Evolutionary conservation across 1,140 invertebrate genomes (phyloP).

Genomic region (Popillia japonica): DNA sequence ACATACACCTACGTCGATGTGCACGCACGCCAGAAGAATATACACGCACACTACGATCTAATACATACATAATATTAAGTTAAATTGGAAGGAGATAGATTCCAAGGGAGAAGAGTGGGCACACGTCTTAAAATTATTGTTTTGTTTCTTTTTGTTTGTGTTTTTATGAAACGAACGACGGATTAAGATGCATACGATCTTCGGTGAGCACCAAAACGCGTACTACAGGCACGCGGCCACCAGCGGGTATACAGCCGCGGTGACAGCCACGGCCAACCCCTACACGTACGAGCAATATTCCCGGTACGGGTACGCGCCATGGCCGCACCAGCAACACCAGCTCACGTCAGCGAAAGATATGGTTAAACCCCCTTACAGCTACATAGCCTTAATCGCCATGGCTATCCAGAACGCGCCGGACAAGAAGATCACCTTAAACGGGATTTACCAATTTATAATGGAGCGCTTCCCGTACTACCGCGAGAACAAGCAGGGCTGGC

Average conservation of each 20-base stretch:
- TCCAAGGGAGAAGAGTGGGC: not conserved
- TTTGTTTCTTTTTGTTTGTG: slow-evolving; percentile 43
- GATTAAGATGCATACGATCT: slow-evolving; percentile 81
- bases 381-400: slow-evolving; percentile 98
- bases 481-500: slow-evolving; percentile 97
- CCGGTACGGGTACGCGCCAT: slow-evolving; percentile 71
- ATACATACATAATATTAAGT: not conserved
- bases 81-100: slow-evolving; percentile 4
- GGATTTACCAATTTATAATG: slow-evolving; percentile 99
- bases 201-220: slow-evolving; percentile 83
- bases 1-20: slow-evolving; percentile 32
- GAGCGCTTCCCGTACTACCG: slow-evolving; percentile 96
- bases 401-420: slow-evolving; percentile 94
- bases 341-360: slow-evolving; percentile 79
- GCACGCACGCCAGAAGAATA: not conserved
- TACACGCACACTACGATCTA: not conserved
- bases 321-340: slow-evolving; percentile 73
- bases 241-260: slow-evolving; percentile 55
- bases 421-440: slow-evolving; percentile 95
- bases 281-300: slow-evolving; percentile 77
- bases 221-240: slow-evolving; percentile 63
- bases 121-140: slow-evolving; percentile 13
- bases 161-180: not conserved
- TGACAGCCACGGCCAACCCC: slow-evolving; percentile 63
- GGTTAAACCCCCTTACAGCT: slow-evolving; percentile 97